A percentile compares a stretch with the other conserved stretches of the same genome.
Evolutionary conservation across 2,113 vertebrate species (phyloP).

Genomic region (Corapipo altera): DNA sequence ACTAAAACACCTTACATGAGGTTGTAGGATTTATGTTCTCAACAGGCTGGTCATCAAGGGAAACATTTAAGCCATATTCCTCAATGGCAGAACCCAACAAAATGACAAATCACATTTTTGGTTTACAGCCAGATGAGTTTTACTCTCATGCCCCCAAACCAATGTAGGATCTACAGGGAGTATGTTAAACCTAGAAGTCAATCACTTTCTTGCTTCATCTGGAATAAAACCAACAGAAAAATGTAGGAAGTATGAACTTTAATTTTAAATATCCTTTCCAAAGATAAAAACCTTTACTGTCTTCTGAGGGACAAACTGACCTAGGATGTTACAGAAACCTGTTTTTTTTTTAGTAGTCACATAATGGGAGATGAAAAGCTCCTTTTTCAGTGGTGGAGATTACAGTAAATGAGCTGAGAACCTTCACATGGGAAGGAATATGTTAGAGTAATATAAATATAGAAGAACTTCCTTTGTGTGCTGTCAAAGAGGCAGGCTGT

Average conservation of each 20-base stretch:
- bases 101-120: background rate
- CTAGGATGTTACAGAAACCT: background rate
- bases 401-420: background rate
- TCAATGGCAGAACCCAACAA: background rate
- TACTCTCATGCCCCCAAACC: background rate
- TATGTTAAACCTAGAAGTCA: background rate
- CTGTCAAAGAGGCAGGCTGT: background rate
- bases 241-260: constrained; percentile 6
- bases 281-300: constrained; percentile 38
- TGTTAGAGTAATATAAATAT: background rate
- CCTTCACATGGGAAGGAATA: background rate
- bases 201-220: background rate
- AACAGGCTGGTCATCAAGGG: background rate
- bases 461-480: background rate
- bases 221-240: background rate
- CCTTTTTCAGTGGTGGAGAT: background rate
- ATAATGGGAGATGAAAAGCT: background rate
- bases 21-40: background rate
- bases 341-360: background rate
- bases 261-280: constrained; percentile 30
- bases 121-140: background rate
- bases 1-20: background rate
- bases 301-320: constrained; percentile 29
- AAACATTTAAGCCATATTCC: background rate
- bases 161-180: background rate